Evolutionary conservation across 2,113 vertebrate genomes (phyloP).

Genomic region (Lycaon pictus): DNA sequence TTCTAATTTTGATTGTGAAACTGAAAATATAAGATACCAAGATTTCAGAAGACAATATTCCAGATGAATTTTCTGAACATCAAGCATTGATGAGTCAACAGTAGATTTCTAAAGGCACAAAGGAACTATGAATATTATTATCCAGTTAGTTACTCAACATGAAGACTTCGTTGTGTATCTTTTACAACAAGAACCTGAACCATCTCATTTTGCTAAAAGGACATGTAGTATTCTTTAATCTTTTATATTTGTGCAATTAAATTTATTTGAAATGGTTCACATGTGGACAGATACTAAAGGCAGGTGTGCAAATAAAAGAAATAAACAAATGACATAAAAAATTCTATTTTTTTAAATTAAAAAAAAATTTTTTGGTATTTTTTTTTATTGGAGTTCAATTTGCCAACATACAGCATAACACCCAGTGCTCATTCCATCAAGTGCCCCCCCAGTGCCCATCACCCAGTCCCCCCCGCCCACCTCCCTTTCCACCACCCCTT

Average conservation of each 20-base stretch:
- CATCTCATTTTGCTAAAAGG: not conserved
- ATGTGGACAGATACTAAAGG: not conserved
- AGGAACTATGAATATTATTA: not conserved
- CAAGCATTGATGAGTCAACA: not conserved
- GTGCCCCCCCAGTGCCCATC: no score
- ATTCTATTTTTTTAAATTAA: no score
- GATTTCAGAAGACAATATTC: not conserved
- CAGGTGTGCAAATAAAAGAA: not conserved
- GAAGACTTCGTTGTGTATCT: not conserved
- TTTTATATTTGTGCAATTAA: not conserved
- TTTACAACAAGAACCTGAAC: not conserved
- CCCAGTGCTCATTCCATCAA: no score
- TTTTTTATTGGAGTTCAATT: no score
- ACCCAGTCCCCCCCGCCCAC: no score
- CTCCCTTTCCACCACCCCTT: no score
- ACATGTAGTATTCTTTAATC: not conserved
- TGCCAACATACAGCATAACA: no score
- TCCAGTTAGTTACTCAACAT: not conserved
- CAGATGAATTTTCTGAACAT: slow-evolving; percentile 3
- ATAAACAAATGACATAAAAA: not conserved
- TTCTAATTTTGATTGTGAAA: slow-evolving; percentile 21
- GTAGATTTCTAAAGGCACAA: not conserved
- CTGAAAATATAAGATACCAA: not conserved
- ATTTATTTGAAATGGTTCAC: slow-evolving; percentile 27
- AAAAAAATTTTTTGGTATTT: no score